Base-by-base conservation (phyloP, 2,888 invertebrate genomes). In the Microplitis deprimator region DNA sequence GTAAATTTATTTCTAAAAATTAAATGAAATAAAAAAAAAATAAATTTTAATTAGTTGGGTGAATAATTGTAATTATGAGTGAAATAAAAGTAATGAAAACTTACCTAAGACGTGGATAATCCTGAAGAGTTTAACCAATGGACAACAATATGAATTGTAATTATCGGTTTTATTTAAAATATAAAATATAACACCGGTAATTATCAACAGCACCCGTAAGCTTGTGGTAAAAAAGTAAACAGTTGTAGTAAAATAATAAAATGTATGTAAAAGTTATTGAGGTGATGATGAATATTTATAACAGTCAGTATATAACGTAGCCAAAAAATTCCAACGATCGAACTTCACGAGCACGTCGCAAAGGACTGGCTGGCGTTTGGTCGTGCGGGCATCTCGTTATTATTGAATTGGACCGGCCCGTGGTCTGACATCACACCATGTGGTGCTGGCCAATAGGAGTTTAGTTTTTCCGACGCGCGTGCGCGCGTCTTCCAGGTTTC, bases 371-470 rank as follows among this genome's bases (percentile, higher is more conserved):
- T 85, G 84, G 82, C 84, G 85, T 86, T 86, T 84, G 83, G 40
- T 78, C 84, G 81, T 76, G 83, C 81, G 84, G 84, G 85, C 86
- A 84, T 85, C 87, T 85, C 86, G 84, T 87, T 88, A 88, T 90
- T 90, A 90, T 90, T 90, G 89, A 89, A 88, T 88, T 87, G 88
- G 88, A 87, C 88, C 87, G 87, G 89, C 87, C 93, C 92, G 93
- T 94, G 93, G 94, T 93, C 92, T 93, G 93, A 93, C 93, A 93
- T 94, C 94, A 93, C 93, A 93, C 94, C 94, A 94, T 93, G 93
- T 92, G 92, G 91, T 87, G 88, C 89, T 91, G 91, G 89, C 94
- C 94, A 94, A 94, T 94, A 87, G 91, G 90, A 85, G 80, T 76
- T 70, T 83, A 82, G 86, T 86, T 86, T 89, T 88, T 79, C 81